A percentile compares a stretch with the other conserved stretches of the same genome.
Evolutionary conservation across 2,888 invertebrate genomes (phyloP).

Genomic region (Brenthis ino): DNA sequence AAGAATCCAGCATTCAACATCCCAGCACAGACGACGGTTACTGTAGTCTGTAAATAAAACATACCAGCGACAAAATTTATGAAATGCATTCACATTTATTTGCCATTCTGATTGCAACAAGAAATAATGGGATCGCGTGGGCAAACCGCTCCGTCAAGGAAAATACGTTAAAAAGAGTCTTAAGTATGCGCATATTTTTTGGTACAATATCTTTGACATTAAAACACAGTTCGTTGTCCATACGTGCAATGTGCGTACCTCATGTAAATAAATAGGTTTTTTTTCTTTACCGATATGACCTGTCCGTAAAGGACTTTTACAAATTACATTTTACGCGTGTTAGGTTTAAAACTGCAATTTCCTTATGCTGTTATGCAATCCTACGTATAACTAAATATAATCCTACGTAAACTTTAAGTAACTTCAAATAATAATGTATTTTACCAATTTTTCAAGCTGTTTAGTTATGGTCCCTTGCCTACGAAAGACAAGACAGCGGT

Average conservation of each 20-base stretch:
- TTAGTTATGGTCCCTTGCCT: too few species aligned
- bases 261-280: not conserved
- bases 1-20: not conserved
- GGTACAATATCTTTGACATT: constrained; percentile 19
- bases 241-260: constrained; percentile 9
- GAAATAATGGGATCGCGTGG: constrained; percentile 41
- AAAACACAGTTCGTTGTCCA: constrained; percentile 20
- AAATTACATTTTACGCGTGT: too few species aligned
- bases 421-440: too few species aligned
- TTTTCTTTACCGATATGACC: not conserved
- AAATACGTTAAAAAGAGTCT: constrained; percentile 31
- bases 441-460: too few species aligned
- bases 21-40: constrained; percentile 12
- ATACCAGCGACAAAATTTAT: constrained; percentile 31
- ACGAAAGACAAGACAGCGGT: not conserved
- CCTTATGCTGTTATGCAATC: too few species aligned
- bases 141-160: constrained; percentile 42
- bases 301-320: too few species aligned
- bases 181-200: constrained; percentile 23
- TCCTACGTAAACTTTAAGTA: too few species aligned
- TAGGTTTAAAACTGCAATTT: too few species aligned
- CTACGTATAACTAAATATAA: too few species aligned
- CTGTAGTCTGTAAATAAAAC: constrained; percentile 25
- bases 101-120: constrained; percentile 37
- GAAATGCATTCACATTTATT: constrained; percentile 39